A percentile compares a stretch with the other conserved stretches of the same genome.
These are phyloP conservation scores for Lamellibrachia satsuma DNA, from an alignment of 2,888 invertebrate species.

Conservation along the genomic window DNA sequence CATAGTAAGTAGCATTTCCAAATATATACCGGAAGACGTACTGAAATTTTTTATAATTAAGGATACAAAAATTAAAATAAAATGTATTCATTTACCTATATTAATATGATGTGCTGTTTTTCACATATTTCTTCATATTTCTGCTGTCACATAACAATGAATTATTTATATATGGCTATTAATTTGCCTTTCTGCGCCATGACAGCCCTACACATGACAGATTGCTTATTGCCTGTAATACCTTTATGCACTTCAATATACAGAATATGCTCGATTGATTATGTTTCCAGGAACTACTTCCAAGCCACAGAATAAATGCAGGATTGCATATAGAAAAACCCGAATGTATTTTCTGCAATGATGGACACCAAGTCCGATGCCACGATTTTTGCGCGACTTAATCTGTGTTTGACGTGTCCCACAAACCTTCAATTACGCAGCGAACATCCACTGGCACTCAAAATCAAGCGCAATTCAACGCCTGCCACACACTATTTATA, in stretches of 20 bases:
- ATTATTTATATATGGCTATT: background rate
- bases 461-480: conserved; percentile 17
- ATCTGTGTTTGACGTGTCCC: background rate
- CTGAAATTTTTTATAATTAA: background rate
- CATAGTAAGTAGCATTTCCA: background rate
- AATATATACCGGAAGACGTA: background rate
- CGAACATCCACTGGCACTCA: background rate
- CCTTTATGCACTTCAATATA: background rate
- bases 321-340: background rate
- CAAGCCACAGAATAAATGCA: background rate
- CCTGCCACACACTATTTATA: background rate
- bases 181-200: background rate
- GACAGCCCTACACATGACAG: background rate
- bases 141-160: background rate
- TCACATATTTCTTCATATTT: background rate
- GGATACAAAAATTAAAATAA: background rate
- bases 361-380: background rate
- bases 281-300: background rate
- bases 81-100: background rate
- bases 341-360: background rate
- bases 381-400: background rate
- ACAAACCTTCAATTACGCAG: background rate
- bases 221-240: background rate
- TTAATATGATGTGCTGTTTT: background rate
- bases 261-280: conserved; percentile 6